Conservation (phyloP, 2,797 vertebrate genomes). For the Pseudomugil tenellus region DNA sequence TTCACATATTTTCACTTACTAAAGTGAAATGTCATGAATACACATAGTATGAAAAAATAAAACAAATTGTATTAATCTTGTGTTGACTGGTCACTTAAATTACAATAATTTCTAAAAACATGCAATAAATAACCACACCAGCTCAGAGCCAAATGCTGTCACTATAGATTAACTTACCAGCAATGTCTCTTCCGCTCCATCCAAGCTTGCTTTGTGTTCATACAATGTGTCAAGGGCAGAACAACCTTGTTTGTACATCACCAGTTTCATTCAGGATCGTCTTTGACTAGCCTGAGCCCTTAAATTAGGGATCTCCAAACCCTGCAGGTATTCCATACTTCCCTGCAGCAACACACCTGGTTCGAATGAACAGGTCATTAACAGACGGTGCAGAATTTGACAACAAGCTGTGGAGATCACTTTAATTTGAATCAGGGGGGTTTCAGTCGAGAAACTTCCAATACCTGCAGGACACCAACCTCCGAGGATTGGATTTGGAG, state of each 20-base stretch:
- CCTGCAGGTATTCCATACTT: no score
- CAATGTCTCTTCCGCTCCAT: background rate
- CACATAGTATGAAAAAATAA: background rate
- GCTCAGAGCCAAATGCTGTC: background rate
- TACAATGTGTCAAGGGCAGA: background rate
- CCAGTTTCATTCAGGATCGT: background rate
- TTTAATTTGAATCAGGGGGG: no score
- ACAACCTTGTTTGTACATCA: background rate
- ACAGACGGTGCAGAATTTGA: no score
- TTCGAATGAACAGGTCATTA: no score
- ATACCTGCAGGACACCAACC: no score
- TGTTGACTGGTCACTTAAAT: background rate
- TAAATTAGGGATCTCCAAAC: no score
- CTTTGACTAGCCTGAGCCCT: background rate
- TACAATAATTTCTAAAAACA: background rate
- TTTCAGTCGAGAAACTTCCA: no score
- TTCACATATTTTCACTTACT: no score
- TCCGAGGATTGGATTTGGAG: no score
- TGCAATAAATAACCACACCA: background rate
- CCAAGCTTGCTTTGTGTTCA: background rate
- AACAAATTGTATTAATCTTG: background rate
- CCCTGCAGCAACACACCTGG: no score
- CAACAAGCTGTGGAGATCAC: no score
- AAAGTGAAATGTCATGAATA: no score
- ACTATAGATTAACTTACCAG: constrained; percentile 4